Evolutionary conservation across 2,888 invertebrate species (phyloP).

Genomic region (Pocota personata): DNA sequence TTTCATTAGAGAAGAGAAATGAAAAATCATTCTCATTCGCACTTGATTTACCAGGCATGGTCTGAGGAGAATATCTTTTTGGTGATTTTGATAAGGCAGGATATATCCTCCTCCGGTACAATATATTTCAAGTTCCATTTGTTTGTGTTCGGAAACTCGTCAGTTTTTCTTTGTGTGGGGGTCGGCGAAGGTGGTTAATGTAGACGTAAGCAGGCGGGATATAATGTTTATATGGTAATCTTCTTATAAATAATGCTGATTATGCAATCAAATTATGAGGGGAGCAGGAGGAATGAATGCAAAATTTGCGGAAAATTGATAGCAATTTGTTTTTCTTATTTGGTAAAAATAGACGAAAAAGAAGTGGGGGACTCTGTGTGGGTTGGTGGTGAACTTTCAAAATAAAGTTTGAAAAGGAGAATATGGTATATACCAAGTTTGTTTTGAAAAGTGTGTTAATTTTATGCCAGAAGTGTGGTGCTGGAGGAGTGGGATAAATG

Average conservation of each 20-base stretch:
- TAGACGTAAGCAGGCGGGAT: constrained; percentile 53
- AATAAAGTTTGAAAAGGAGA: neutral
- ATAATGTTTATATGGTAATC: constrained; percentile 65
- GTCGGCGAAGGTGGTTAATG: constrained; percentile 21
- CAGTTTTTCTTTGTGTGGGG: neutral
- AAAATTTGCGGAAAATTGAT: constrained; percentile 48
- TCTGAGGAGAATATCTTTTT: constrained; percentile 17
- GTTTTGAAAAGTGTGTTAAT: no score
- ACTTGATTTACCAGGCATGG: neutral
- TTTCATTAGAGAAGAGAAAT: neutral
- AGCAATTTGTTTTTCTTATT: constrained; percentile 9
- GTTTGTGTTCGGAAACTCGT: constrained; percentile 21
- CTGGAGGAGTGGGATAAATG: no score
- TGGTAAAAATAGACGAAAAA: neutral
- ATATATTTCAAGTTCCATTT: constrained; percentile 13
- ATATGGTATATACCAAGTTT: neutral
- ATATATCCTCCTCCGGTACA: neutral
- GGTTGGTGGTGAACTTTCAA: neutral
- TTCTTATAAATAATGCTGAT: constrained; percentile 67
- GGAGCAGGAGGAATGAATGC: constrained; percentile 13
- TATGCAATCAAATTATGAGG: constrained; percentile 66
- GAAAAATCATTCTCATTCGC: neutral
- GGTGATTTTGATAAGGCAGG: neutral
- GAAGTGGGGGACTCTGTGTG: neutral
- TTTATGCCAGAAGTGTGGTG: no score